Evolutionary conservation across 2,113 vertebrate species (phyloP), one percentile per base, ranked within the genome.

Genomic region (Zosterops borbonicus): DNA sequence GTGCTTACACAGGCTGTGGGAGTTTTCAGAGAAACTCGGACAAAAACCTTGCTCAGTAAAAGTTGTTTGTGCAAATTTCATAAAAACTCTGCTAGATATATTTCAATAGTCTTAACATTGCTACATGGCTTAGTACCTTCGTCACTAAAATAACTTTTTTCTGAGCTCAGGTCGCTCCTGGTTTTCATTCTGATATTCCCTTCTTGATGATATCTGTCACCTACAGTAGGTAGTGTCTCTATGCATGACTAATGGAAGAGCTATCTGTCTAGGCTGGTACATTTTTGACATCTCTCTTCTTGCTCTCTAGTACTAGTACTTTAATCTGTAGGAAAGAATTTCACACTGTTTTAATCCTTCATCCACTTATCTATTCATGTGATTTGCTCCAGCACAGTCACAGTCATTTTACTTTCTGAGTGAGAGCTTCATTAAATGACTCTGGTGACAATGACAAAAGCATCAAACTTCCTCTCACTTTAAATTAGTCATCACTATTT

Each of bases 341-440:
- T 90, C 55, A 58, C 25, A 33, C 16, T 42, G 58, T 42, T 86
- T 74, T 29, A 29, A 42, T 87, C 33, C 82, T 87, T 35, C 27
- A 31, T 83, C 18, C 14, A 24, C 39, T 87, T 83, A 83, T 47
- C 41, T 70, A 23, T 89, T 41, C 2, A 9, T n/a, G n/a, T 68
- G 42, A 22, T 71, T 55, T 87, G 9, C 14, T 90, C 33, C 52
- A 94, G 42, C 16, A 41, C 6, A 47, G 27, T 20, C 16, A 65
- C 3, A 27, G 21, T 78, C 2, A 1, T 70, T 95, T 94, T 49
- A n/a, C 9, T 68, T 81, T 84, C 52, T 56, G 70, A 89, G 64
- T 0, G 0, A 52, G 15, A 21, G 3, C 5, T 90, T 83, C 28
- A 13, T 46, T 39, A 35, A 24, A 28, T 67, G 14, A n/a, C n/a